A percentile compares a stretch with the other conserved stretches of the same genome.
phyloP scores from a whole-genome alignment of 2,888 invertebrate genomes.

The Hemistola chrysoprasaria region DNA sequence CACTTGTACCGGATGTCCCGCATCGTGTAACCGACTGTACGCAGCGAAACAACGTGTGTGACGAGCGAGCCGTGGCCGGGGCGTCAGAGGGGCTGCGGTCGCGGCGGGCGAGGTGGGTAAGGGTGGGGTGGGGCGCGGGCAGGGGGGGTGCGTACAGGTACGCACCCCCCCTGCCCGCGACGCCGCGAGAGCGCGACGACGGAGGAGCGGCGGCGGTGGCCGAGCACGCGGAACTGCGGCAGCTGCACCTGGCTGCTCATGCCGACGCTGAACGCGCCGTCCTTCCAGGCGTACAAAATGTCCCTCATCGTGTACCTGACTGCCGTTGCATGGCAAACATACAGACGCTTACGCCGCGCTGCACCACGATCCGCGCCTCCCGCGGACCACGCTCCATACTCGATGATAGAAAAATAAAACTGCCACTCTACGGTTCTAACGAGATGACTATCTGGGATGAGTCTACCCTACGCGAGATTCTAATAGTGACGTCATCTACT shows the following conservation, averaged over 20 bases:
- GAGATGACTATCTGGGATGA: conserved; percentile 17
- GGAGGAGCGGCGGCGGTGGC: conserved; percentile 94
- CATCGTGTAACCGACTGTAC: conserved; percentile 96
- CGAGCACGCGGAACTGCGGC: conserved; percentile 96
- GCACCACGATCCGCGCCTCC: conserved; percentile 11
- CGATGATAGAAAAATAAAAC: conserved; percentile 35
- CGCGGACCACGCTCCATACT: conserved; percentile 29
- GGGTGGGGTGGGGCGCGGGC: conserved; percentile 19
- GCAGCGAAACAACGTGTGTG: conserved; percentile 39
- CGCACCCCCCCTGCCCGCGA: too few relatives aligned
- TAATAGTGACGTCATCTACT: too few relatives aligned
- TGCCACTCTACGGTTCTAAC: conserved; percentile 25
- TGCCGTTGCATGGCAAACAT: conserved; percentile 78
- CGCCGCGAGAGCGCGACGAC: conserved; percentile 94
- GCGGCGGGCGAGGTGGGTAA: conserved; percentile 15
- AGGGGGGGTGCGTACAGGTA: conserved; percentile 85
- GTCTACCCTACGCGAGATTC: conserved; percentile 14
- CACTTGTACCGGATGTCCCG: conserved; percentile 97
- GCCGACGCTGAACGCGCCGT: conserved; percentile 93
- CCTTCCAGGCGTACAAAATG: conserved; percentile 96
- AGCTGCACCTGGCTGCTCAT: conserved; percentile 95
- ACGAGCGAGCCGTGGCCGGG: conserved; percentile 34
- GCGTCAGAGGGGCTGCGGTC: conserved; percentile 11
- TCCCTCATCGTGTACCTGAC: conserved; percentile 96
- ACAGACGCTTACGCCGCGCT: conserved; percentile 54